These are phyloP conservation scores for Caenorhabditis tropicalis DNA, from an alignment of 1,140 invertebrate genomes.

Conservation along the genomic window DNA sequence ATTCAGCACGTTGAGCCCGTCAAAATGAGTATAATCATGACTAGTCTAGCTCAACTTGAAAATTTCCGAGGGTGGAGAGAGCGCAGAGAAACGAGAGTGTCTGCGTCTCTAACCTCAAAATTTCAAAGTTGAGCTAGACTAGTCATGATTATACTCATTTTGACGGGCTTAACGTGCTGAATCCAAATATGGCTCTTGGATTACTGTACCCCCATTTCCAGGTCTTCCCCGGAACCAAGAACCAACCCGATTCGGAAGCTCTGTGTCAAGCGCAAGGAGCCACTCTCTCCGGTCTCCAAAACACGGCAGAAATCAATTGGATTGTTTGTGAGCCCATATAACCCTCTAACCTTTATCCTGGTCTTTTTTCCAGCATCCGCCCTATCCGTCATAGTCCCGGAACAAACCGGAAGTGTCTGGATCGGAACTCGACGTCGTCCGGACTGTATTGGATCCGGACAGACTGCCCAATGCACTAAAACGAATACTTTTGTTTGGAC, in stretches of 20 bases:
- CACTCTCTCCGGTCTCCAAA: not conserved
- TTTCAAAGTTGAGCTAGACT: too few relatives aligned
- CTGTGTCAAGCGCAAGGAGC: not conserved
- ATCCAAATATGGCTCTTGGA: too few relatives aligned
- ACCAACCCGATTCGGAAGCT: not conserved
- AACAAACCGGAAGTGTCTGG: not conserved
- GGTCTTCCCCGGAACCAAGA: not conserved
- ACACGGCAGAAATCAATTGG: not conserved
- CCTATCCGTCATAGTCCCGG: not conserved
- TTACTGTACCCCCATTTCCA: too few relatives aligned
- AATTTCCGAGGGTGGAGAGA: too few relatives aligned
- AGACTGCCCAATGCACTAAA: not conserved
- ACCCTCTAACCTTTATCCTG: not conserved
- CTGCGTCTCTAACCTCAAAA: too few relatives aligned
- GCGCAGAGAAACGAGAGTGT: too few relatives aligned
- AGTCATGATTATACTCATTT: too few relatives aligned
- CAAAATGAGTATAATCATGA: too few relatives aligned
- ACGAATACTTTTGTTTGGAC: not conserved
- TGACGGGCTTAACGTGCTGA: too few relatives aligned
- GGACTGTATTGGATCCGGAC: not conserved
- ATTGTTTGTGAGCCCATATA: not conserved
- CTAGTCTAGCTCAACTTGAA: too few relatives aligned
- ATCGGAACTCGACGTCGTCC: not conserved
- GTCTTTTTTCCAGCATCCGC: not conserved
- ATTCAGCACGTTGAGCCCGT: too few relatives aligned